Evolutionary conservation across 2,113 vertebrate genomes (phyloP).

Genomic region (Paracanthobrama guichenoti): DNA sequence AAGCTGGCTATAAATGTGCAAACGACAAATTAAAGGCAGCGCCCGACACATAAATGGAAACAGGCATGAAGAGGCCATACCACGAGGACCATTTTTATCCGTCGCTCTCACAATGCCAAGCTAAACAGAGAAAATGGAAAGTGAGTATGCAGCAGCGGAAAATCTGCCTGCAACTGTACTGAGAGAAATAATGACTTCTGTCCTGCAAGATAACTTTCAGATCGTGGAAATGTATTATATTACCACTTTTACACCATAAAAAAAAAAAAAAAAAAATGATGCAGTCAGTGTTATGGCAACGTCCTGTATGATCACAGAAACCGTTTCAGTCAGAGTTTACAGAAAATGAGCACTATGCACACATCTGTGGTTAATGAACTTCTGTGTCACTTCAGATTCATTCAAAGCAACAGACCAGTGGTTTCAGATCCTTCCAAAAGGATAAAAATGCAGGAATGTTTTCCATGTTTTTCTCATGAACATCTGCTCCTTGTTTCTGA

Average conservation of each 20-base stretch:
- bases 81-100: constrained; percentile 61
- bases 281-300: not conserved
- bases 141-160: constrained; percentile 51
- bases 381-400: not conserved
- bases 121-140: constrained; percentile 51
- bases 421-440: not conserved
- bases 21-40: constrained; percentile 63
- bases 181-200: not conserved
- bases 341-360: not conserved
- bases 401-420: not conserved
- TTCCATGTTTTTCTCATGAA: constrained; percentile 56
- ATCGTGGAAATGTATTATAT: not conserved
- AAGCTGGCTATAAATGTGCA: constrained; percentile 67
- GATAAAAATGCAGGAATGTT: constrained; percentile 30
- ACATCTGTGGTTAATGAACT: not conserved
- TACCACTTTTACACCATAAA: not conserved
- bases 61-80: constrained; percentile 50
- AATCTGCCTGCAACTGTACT: constrained; percentile 8
- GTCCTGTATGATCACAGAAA: not conserved
- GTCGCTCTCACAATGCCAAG: constrained; percentile 65
- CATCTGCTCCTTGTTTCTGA: constrained; percentile 74
- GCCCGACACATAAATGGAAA: constrained; percentile 69
- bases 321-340: not conserved
- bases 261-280: too few relatives aligned
- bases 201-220: not conserved